Conservation (phyloP, 2,113 vertebrate genomes). For the Dasypus novemcinctus region DNA sequence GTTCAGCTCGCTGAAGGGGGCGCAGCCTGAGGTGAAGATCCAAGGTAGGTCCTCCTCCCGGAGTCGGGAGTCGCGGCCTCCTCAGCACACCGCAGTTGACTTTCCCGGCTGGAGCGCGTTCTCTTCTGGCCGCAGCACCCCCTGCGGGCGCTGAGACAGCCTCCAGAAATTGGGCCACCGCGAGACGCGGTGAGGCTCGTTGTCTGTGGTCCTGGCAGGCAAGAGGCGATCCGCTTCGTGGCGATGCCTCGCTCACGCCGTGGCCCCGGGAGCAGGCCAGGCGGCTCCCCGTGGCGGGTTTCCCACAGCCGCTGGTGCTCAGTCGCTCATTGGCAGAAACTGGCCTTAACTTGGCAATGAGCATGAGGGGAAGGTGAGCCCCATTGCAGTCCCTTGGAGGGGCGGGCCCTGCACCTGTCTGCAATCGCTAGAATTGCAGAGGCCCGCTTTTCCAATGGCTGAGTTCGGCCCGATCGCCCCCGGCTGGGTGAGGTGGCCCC, state of each 20-base stretch:
- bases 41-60: constrained; percentile 80
- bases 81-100: neutral
- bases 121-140: neutral
- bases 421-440: neutral
- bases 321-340: constrained; percentile 10
- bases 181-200: too few relatives aligned
- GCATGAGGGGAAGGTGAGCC: neutral
- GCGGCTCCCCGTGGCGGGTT: neutral
- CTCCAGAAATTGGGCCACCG: neutral
- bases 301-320: neutral
- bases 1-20: constrained; percentile 65
- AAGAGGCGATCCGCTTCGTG: neutral
- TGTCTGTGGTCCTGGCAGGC: neutral
- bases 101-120: neutral
- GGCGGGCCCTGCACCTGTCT: neutral
- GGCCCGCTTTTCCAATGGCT: neutral
- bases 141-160: neutral
- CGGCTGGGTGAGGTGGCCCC: neutral
- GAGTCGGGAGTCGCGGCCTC: neutral
- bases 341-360: neutral
- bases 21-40: constrained; percentile 75
- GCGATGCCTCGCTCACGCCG: neutral
- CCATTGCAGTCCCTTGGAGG: neutral
- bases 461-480: neutral
- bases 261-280: neutral